Conservation (phyloP, 2,888 invertebrate genomes). For the Noctua fimbriata region DNA sequence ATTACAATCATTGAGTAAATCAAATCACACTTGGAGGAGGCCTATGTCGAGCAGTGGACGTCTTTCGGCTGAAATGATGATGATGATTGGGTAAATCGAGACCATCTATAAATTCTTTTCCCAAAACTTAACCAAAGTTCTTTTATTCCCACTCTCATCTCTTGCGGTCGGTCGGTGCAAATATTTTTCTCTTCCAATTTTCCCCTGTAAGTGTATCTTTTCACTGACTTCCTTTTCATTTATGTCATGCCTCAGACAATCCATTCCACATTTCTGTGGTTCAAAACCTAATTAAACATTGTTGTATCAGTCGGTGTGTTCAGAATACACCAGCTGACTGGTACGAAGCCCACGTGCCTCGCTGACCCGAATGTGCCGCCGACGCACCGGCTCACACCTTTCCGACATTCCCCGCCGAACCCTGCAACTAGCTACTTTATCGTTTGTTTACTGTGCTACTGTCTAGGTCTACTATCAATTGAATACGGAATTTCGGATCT, state of each 20-base stretch:
- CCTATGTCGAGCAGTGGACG: too few species aligned
- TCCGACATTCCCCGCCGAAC: constrained; percentile 66
- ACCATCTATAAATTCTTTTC: too few species aligned
- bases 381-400: constrained; percentile 74
- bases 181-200: neutral
- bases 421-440: constrained; percentile 39
- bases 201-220: neutral
- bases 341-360: constrained; percentile 74
- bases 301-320: constrained; percentile 16
- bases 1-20: neutral
- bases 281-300: neutral
- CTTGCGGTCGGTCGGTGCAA: neutral
- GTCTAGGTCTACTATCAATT: constrained; percentile 25
- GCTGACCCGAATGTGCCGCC: constrained; percentile 81
- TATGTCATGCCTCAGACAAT: neutral
- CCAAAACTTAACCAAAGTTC: too few species aligned
- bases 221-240: neutral
- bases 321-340: constrained; percentile 62
- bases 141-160: neutral
- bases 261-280: neutral
- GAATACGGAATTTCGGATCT: neutral
- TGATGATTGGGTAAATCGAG: too few species aligned
- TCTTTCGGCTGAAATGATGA: too few species aligned
- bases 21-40: too few species aligned
- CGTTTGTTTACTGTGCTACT: constrained; percentile 47